Base-by-base conservation (phyloP, 2,888 invertebrate species). In the Conops quadrifasciatus region DNA sequence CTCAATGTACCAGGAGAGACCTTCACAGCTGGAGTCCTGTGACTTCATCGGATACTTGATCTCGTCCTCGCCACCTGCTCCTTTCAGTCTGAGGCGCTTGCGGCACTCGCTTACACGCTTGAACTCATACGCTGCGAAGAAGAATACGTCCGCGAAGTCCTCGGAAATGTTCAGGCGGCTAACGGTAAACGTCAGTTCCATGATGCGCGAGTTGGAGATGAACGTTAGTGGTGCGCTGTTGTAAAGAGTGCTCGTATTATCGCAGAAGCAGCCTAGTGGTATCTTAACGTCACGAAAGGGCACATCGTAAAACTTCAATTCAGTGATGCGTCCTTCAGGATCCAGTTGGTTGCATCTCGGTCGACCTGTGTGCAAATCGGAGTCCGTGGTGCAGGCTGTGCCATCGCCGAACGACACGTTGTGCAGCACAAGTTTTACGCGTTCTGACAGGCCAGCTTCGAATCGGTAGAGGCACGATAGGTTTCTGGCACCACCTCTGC, bases 121-220 rank as follows among this genome's bases (percentile, higher is more conserved):
- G 69, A 91, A 88, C 80, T 92, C 91, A 80, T 91, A 92, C 15
- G 88, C 86, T 7, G 92, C 94, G 79, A 91, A 91, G 85, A 94
- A 94, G 86, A 91, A 92, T 67, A 95, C 88, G 80, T 93, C 91
- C 43, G 93, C 90, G 83, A 93, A 94, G 85, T 96, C 94, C 85
- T 95, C 94, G 65, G 90, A 90, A 67, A 94, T 90, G 78, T 90
- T 89, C 87, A 95, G 90, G 69, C 90, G 88, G 74, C 90, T 90
- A 73, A 94, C 90, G 78, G 90, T 89, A 84, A 94, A 93, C 77
- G 90, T 91, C 71, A 95, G 86, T 86, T 94, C 94, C 80, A 95
- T 87, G 59, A 91, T 90, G 72, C 90, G 87, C 30, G 92, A 90
- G 45, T 91, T 88, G 13, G 92, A 91, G 73, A 90, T 85, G 81